phyloP scores from a whole-genome alignment of 1,140 invertebrate species.

The Paramacrobiotus metropolitanus region DNA sequence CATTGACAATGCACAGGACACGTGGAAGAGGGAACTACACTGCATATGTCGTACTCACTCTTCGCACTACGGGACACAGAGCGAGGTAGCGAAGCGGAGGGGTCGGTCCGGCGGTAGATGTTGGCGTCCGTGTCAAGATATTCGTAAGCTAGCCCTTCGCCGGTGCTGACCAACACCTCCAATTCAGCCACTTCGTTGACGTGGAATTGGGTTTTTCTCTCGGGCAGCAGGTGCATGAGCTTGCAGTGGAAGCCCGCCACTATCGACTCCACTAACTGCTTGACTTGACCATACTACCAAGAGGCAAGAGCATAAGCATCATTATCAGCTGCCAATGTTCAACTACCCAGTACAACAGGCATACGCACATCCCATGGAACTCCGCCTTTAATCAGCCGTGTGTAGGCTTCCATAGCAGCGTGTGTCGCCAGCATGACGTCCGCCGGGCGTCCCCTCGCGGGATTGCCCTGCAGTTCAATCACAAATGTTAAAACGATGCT shows the following conservation, averaged over 20 bases:
- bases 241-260: constrained; percentile 79
- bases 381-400: constrained; percentile 69
- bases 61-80: too few species aligned
- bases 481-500: too few species aligned
- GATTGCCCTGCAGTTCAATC: constrained; percentile 26
- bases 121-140: constrained; percentile 72
- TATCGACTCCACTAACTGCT: constrained; percentile 74
- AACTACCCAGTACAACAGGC: constrained; percentile 2
- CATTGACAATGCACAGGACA: too few species aligned
- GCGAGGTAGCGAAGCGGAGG: constrained; percentile 84
- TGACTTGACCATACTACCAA: constrained; percentile 71
- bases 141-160: constrained; percentile 42
- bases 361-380: constrained; percentile 52
- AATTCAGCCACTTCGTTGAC: constrained; percentile 93
- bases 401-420: constrained; percentile 72
- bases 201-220: constrained; percentile 80
- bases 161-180: constrained; percentile 84
- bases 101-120: constrained; percentile 94
- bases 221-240: constrained; percentile 67
- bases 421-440: constrained; percentile 87
- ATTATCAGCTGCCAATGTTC: too few species aligned
- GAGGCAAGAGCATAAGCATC: too few species aligned
- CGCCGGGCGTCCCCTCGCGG: constrained; percentile 55
- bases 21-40: too few species aligned
- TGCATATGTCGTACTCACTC: too few species aligned